These are phyloP conservation scores for Rhorus exstirpatorius DNA, from an alignment of 2,888 invertebrate genomes.

Conservation along the genomic window DNA sequence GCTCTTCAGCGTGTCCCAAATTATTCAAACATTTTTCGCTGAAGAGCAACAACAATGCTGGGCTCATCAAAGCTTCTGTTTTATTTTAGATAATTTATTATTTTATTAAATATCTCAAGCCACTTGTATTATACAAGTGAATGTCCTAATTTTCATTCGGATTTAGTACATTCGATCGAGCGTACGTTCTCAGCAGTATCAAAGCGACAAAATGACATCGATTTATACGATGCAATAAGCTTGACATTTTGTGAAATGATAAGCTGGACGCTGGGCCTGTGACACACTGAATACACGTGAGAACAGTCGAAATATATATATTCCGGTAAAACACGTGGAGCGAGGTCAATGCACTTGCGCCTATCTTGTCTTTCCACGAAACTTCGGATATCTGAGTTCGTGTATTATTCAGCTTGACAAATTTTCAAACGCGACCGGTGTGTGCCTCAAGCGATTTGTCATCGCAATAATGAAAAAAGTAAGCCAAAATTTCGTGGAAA, in stretches of 20 bases:
- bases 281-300: conserved; percentile 41
- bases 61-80: no score
- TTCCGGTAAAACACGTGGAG: conserved; percentile 47
- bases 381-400: conserved; percentile 50
- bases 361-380: conserved; percentile 32
- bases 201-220: not conserved
- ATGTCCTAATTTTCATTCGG: not conserved
- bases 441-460: not conserved
- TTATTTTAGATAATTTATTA: no score
- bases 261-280: conserved; percentile 7
- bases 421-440: conserved; percentile 43
- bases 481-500: not conserved
- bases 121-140: no score
- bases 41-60: no score
- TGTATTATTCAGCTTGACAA: conserved; percentile 58
- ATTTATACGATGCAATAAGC: not conserved
- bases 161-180: not conserved
- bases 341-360: conserved; percentile 57
- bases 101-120: no score
- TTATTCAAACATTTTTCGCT: no score
- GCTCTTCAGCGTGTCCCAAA: no score
- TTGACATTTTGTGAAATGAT: not conserved
- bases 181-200: not conserved
- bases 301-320: conserved; percentile 48
- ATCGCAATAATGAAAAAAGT: not conserved